Evolutionary conservation across 2,888 invertebrate species (phyloP).

Genomic region (Euspilapteryx auroguttella): DNA sequence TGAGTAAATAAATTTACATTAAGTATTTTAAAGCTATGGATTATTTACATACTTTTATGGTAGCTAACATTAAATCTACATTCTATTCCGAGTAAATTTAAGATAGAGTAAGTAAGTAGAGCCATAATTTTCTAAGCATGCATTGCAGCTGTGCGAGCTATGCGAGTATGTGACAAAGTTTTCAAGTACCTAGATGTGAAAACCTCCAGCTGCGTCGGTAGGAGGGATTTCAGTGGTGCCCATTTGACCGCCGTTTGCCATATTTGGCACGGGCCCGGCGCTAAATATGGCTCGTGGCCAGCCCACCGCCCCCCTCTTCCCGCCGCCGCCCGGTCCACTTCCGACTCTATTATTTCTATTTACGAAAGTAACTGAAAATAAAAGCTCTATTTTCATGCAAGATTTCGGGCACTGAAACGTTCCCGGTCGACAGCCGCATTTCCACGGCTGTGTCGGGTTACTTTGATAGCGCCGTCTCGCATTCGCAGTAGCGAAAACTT

Average conservation of each 20-base stretch:
- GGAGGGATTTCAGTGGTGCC: conserved; percentile 80
- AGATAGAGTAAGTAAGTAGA: no score
- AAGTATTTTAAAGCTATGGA: no score
- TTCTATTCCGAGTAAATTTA: no score
- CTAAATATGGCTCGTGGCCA: conserved; percentile 81
- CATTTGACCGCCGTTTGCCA: conserved; percentile 78
- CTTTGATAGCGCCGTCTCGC: conserved; percentile 28
- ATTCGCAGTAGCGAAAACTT: conserved; percentile 15
- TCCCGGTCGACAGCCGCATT: conserved; percentile 48
- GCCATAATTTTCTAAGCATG: no score
- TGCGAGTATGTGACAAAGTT: conserved; percentile 58
- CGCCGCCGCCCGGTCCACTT: conserved; percentile 39
- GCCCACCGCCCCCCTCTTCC: conserved; percentile 61
- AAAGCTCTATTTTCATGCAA: conserved; percentile 58
- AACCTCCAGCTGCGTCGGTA: conserved; percentile 53
- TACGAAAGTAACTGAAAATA: conserved; percentile 60
- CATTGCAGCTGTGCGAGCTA: no score
- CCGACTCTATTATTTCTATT: conserved; percentile 61
- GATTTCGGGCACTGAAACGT: conserved; percentile 53
- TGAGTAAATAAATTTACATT: no score
- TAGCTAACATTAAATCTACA: no score
- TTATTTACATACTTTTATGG: no score
- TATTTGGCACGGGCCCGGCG: conserved; percentile 79
- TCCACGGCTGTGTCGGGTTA: conserved; percentile 60
- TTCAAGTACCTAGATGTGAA: conserved; percentile 51